These are phyloP conservation scores for Hypselothyrea guttata DNA, from an alignment of 2,888 invertebrate species.

Conservation along the genomic window DNA sequence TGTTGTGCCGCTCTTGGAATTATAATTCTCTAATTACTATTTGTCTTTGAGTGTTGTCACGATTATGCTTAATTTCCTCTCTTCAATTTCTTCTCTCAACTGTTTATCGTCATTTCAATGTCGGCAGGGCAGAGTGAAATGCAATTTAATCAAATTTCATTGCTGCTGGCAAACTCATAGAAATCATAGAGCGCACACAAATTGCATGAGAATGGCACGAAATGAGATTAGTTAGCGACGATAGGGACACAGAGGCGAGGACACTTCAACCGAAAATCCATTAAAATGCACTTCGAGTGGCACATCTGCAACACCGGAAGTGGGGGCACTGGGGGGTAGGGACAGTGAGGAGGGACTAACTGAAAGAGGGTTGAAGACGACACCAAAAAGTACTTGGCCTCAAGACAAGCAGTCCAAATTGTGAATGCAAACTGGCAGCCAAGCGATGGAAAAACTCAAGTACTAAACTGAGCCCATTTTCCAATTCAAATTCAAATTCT, in stretches of 20 bases:
- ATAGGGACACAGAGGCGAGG: conserved; percentile 1
- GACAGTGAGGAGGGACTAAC: too few species aligned
- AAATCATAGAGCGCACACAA: conserved; percentile 35
- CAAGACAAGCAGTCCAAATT: conserved; percentile 1
- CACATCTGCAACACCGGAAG: conserved; percentile 17
- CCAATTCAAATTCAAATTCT: too few species aligned
- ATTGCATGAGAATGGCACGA: conserved; percentile 33
- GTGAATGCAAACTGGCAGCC: conserved; percentile 6
- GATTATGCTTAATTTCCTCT: not conserved
- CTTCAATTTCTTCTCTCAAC: not conserved
- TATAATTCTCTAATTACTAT: too few species aligned
- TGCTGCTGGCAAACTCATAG: conserved; percentile 34
- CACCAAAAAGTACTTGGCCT: conserved; percentile 4
- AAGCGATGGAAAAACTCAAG: not conserved
- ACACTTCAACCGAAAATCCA: conserved; percentile 50
- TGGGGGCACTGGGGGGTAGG: not conserved
- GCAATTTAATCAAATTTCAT: conserved; percentile 38
- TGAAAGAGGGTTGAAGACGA: not conserved
- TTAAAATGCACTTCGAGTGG: conserved; percentile 62
- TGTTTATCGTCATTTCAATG: conserved; percentile 12
- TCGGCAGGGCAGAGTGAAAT: conserved; percentile 22
- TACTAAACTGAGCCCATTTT: not conserved
- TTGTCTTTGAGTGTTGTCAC: conserved; percentile 4
- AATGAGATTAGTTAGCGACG: conserved; percentile 13
- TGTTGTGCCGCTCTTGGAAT: too few species aligned